Base-by-base conservation (phyloP, 2,113 vertebrate species). In the Pollimyrus isidori region DNA sequence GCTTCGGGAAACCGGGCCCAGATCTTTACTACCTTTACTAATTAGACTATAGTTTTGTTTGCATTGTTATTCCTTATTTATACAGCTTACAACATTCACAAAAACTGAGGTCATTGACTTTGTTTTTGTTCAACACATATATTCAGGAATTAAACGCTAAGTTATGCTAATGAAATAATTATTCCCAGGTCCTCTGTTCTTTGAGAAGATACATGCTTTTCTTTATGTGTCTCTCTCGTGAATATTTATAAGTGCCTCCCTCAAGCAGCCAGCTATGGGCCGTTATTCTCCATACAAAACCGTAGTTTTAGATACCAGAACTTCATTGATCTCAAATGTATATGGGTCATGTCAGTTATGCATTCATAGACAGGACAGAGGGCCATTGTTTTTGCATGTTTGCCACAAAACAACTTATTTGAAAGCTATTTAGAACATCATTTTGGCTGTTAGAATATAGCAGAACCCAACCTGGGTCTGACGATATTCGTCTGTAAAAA, bases 281-380 rank as follows among this genome's bases (percentile, higher is more conserved):
- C 26, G 15, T 53, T 53, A n/a, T 50, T 23, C 42, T 53, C 50
- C 30, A 39, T 45, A n/a, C 82, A 84, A 48, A 84, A 48, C 21
- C 45, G 3, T 48, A 15, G 19, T 30, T 87, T 87, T 87, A 52
- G 35, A 53, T 39, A 35, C 50, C 48, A 86, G 17, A 26, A 86
- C n/a, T 86, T n/a, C 46, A 15, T 48, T 48, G 46, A 39, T 50
- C 26, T 15, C 49, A 53, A 56, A 52, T 87, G 50, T 35, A 87
- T 50, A 87, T 53, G 4, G 48, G 45, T 56, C 50, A 26, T 19
- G 30, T 50, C 26, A 50, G 49, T 35, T 87, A 56, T 87, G 48
- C 50, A 87, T 87, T 87, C 85, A 87, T 50, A 53, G 30, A 48
- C 26, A 26, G 48, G 3, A 86, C 83, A 86, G 83, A 86, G 85